Evolutionary conservation across 2,113 vertebrate genomes (phyloP).

Genomic region (Alectura lathami): DNA sequence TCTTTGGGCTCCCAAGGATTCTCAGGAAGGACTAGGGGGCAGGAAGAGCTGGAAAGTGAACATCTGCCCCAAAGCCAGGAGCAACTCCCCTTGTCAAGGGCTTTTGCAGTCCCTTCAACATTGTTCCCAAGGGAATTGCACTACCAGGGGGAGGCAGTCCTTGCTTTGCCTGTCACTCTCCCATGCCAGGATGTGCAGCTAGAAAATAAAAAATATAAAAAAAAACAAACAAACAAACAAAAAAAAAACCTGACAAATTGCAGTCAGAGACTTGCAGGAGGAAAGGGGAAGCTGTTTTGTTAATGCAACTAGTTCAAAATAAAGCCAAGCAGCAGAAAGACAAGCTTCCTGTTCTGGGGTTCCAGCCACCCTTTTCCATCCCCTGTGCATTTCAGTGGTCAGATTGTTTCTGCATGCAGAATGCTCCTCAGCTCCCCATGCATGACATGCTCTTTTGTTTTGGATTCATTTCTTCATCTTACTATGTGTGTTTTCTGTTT

Average conservation of each 20-base stretch:
- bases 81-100: neutral
- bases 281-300: neutral
- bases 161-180: neutral
- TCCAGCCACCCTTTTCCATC: neutral
- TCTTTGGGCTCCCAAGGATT: neutral
- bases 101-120: rapidly evolving
- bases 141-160: neutral
- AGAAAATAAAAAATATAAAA: neutral
- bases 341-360: neutral
- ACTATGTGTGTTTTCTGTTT: neutral
- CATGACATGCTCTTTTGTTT: neutral
- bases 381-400: neutral
- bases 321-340: neutral
- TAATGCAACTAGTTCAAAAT: neutral
- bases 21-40: neutral
- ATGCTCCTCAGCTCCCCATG: neutral
- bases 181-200: neutral
- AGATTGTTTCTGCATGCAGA: neutral
- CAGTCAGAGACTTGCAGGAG: neutral
- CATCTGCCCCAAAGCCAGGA: neutral
- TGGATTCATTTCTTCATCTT: neutral
- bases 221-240: no score
- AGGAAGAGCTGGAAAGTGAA: neutral
- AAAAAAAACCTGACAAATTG: neutral
- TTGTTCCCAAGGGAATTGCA: neutral